Evolutionary conservation across 2,888 invertebrate genomes (phyloP), one percentile per base, ranked within the genome.

Genomic region (Stenchaetothrips biformis): DNA sequence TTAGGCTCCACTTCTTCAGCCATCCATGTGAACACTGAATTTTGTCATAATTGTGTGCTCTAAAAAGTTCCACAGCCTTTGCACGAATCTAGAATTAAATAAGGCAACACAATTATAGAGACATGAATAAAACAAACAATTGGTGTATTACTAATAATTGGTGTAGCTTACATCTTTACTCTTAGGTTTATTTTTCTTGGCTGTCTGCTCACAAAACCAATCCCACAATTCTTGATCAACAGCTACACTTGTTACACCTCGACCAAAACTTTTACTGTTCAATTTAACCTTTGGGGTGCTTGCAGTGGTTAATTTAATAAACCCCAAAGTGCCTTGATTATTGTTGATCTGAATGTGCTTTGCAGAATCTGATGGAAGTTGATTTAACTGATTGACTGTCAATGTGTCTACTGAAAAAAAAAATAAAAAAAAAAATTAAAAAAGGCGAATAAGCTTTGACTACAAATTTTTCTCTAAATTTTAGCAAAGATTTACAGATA

Each of bases 21-120:
- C 86, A 86, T 3, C 85, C 85, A 78, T 85, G 83, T 0, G 85
- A 85, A 81, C 85, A 85, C 79, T 83, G 83, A 13, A 85, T 84
- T 18, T 81, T 78, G 8, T 79, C 62, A 80, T 84, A 82, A 2
- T 85, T 85, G 79, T 83, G 84, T 7, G 82, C 82, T 25, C 83
- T 82, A 80, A 83, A 85, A 79, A 85, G 78, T 80, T 84, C 83
- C 8, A 82, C 77, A 7, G 84, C 86, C 81, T 84, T 85, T 8
- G 83, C 81, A 16, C 85, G 82, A 27, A 85, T 84, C 83, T 85
- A 21, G 25, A 25, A 74, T 21, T 7, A 25, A 25, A 74, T 21
- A 25, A 25, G 8, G 7, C 67, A 74, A 7, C 4, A 25, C 7
- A 25, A n/a, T 25, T 25, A 1, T 16, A 59, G 16, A 59, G 11